Evolutionary conservation across 2,797 vertebrate genomes (phyloP), one percentile per base, ranked within the genome.

Genomic region (Karalla daura): DNA sequence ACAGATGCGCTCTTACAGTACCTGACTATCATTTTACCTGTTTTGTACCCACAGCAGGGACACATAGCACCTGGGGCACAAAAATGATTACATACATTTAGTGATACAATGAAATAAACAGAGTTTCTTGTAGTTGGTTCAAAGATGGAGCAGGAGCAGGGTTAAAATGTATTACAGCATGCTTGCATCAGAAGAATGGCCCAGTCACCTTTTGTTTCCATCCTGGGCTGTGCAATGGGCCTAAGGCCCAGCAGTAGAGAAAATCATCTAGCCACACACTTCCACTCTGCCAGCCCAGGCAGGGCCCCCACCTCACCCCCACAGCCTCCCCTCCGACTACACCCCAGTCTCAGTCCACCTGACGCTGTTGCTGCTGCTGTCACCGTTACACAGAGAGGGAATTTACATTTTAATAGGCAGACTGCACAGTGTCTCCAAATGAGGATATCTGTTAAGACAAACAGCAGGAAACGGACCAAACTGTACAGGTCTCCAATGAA

Each of bases 351-450:
- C 84, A 83, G 65, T 56, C 61, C 17, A 78, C 84, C 82, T 83
- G 83, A 80, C 80, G 41, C 83, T 69, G 43, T 66, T 9, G 18
- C 82, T 75, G 39, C 50, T 63, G 40, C 50, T 33, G 7, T 76
- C 18, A 39, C 83, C 69, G 56, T 86, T 80, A 86, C 91, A 89
- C 84, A 73, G 74, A 90, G 88, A 88, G 84, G 84, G 92, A 94
- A 94, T 94, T 94, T 94, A 93, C 93, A 94, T 94, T 94, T 94
- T 94, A 94, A 94, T 94, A 94, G 93, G 91, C 89, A 92, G 89
- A 91, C 91, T 87, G 88, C 88, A 90, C 88, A 84, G 86, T 87
- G 81, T 87, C 90, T 90, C 86, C 43, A 89, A 92, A 93, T 91
- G 88, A 92, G 89, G 83, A 86, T 91, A 88, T 88, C 88, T 90